phyloP scores from a whole-genome alignment of 2,797 vertebrate species.

The Coregonus sp. region DNA sequence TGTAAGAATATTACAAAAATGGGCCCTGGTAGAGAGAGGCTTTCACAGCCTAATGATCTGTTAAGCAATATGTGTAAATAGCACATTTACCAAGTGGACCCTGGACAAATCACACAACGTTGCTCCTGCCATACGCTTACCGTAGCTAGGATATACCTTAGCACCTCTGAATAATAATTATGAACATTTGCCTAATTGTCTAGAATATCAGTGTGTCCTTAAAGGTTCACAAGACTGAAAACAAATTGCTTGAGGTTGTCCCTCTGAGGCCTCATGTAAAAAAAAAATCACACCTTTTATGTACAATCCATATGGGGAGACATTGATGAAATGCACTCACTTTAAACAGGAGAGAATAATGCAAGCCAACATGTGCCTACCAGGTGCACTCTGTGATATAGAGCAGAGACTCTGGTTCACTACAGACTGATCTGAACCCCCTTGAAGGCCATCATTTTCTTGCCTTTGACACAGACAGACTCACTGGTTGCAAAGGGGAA shows the following conservation, averaged over 20 bases:
- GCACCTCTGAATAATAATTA: conserved; percentile 57
- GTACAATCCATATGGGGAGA: conserved; percentile 4
- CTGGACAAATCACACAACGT: conserved; percentile 61
- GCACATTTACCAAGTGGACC: conserved; percentile 57
- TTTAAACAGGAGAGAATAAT: conserved; percentile 51
- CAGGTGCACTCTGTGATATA: conserved; percentile 79
- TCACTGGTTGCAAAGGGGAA: conserved; percentile 61
- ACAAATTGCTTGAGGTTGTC: conserved; percentile 40
- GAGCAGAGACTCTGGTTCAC: conserved; percentile 59
- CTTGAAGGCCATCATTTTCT: conserved; percentile 68
- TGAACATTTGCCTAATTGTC: conserved; percentile 61
- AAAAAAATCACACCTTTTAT: not conserved
- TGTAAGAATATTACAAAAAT: conserved; percentile 62
- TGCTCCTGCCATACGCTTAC: conserved; percentile 40
- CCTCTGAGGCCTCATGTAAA: conserved; percentile 24
- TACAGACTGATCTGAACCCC: conserved; percentile 71
- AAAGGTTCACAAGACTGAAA: conserved; percentile 50
- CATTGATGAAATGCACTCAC: conserved; percentile 39
- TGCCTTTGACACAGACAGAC: conserved; percentile 74
- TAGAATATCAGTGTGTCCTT: conserved; percentile 38
- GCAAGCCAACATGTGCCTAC: conserved; percentile 78
- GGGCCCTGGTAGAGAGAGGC: conserved; percentile 55
- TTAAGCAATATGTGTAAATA: conserved; percentile 63
- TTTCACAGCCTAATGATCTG: conserved; percentile 68
- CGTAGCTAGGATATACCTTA: conserved; percentile 42